A percentile compares a stretch with the other conserved stretches of the same genome.
These are phyloP conservation scores for Nesospiza acunhae DNA, from an alignment of 2,113 vertebrate genomes.

Conservation along the genomic window DNA sequence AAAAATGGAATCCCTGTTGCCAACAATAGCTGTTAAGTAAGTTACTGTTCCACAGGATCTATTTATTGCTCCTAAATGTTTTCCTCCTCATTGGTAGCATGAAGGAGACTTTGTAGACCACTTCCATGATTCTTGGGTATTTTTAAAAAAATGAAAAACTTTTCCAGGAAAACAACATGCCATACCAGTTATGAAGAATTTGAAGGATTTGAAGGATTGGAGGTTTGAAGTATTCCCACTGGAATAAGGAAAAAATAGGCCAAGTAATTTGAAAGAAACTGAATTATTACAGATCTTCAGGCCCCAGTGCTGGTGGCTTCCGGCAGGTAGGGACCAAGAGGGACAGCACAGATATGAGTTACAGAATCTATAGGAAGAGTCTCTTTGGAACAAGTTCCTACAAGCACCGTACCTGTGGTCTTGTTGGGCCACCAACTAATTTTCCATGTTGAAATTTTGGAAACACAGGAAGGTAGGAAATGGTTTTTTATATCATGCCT, in stretches of 20 bases:
- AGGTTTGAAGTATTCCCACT: background rate
- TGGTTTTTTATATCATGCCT: background rate
- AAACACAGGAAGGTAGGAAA: background rate
- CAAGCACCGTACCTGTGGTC: background rate
- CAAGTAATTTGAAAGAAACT: background rate
- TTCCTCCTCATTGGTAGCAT: background rate
- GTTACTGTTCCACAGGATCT: background rate
- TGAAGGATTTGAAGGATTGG: too few species aligned
- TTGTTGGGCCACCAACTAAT: background rate
- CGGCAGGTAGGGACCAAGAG: background rate
- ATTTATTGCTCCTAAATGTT: background rate
- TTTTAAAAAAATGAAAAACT: background rate
- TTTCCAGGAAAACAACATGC: background rate
- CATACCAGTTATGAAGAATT: background rate
- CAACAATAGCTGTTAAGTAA: background rate
- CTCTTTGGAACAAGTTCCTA: background rate
- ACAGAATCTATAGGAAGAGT: background rate
- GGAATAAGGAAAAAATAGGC: background rate
- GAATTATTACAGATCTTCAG: background rate
- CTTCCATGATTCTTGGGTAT: background rate
- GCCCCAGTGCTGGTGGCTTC: background rate
- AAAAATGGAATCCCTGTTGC: background rate
- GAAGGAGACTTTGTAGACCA: background rate
- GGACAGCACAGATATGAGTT: background rate
- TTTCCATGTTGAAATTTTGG: background rate